Evolutionary conservation across 2,113 vertebrate species (phyloP).

Genomic region (Ceratotherium simum): DNA sequence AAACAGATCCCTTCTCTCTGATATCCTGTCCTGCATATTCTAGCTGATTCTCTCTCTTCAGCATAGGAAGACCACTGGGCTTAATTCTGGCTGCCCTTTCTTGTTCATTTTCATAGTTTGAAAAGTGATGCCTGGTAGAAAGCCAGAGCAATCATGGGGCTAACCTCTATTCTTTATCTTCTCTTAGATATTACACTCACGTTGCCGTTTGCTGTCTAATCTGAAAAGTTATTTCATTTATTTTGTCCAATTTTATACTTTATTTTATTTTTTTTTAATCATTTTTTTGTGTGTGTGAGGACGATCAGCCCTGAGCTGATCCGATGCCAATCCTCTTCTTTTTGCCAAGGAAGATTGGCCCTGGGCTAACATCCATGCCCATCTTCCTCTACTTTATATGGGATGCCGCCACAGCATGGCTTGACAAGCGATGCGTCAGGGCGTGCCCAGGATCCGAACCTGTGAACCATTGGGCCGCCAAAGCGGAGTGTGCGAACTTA

Average conservation of each 20-base stretch:
- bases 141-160: rapidly evolving
- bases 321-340: no score
- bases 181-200: not conserved
- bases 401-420: no score
- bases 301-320: no score
- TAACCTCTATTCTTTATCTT: not conserved
- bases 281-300: no score
- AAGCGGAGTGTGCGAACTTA: no score
- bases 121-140: not conserved
- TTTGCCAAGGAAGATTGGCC: no score
- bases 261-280: not conserved
- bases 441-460: no score
- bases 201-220: not conserved
- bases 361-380: no score
- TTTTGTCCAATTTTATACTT: not conserved
- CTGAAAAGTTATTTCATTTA: not conserved
- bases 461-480: no score
- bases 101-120: rapidly evolving
- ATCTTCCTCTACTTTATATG: no score
- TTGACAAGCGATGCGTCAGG: no score
- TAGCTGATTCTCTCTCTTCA: not conserved
- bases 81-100: not conserved
- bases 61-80: not conserved
- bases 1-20: not conserved
- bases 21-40: not conserved